These are phyloP conservation scores for Drosophila orosa DNA, from an alignment of 1,140 invertebrate species.

Conservation along the genomic window DNA sequence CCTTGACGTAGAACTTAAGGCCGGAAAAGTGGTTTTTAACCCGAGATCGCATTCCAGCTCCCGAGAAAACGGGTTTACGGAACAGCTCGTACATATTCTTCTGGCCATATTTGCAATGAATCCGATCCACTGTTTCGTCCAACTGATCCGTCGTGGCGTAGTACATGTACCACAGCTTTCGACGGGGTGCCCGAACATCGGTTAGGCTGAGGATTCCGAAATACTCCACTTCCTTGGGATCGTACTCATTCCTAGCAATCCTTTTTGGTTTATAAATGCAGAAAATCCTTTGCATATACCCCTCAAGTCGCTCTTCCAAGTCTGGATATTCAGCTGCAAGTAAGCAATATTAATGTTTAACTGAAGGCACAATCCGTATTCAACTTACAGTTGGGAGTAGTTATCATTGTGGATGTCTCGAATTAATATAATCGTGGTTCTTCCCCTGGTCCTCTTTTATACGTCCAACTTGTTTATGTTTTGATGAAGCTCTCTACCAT, in stretches of 20 bases:
- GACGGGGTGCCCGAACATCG: constrained; percentile 39
- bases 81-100: constrained; percentile 66
- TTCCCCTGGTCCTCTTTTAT: constrained; percentile 1
- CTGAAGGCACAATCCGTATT: background rate
- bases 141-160: constrained; percentile 49
- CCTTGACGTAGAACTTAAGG: constrained; percentile 63
- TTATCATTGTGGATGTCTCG: background rate
- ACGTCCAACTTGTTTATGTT: background rate
- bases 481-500: constrained; percentile 21
- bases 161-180: constrained; percentile 69
- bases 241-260: constrained; percentile 10
- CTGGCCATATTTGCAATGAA: constrained; percentile 64
- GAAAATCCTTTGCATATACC: constrained; percentile 28
- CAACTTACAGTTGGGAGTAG: constrained; percentile 32
- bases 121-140: constrained; percentile 44
- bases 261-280: background rate
- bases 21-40: constrained; percentile 55
- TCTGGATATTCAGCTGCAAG: constrained; percentile 25
- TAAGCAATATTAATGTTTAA: background rate
- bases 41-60: constrained; percentile 31
- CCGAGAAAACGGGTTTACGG: constrained; percentile 57
- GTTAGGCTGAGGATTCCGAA: constrained; percentile 60
- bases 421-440: background rate
- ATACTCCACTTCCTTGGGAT: constrained; percentile 46
- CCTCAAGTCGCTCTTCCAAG: constrained; percentile 45